Conservation (phyloP, 2,888 invertebrate species). For the Lypha dubia region DNA sequence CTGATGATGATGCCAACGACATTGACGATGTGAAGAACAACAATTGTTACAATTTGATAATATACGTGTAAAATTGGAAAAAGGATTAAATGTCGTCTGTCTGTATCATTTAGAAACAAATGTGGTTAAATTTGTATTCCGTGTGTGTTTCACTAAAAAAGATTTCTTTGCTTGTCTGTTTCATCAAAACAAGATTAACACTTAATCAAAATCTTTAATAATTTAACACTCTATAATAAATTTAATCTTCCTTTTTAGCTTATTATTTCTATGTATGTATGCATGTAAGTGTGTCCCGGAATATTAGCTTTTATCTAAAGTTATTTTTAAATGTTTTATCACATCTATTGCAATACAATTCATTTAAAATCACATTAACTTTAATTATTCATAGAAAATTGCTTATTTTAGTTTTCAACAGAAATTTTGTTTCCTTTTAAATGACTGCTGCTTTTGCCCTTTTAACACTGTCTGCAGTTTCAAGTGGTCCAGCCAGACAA, state of each 20-base stretch:
- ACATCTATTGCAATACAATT: slow-evolving; percentile 34
- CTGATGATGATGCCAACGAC: slow-evolving; percentile 19
- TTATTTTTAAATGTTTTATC: not conserved
- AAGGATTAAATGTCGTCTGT: slow-evolving; percentile 51
- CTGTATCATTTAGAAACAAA: slow-evolving; percentile 15
- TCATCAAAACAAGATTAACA: slow-evolving; percentile 1
- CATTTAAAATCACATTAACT: slow-evolving; percentile 47
- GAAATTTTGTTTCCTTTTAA: slow-evolving; percentile 23
- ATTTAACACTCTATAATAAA: not conserved
- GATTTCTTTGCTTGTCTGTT: slow-evolving; percentile 9
- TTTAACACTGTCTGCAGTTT: slow-evolving; percentile 46
- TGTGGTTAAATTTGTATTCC: not conserved
- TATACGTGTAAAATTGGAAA: slow-evolving; percentile 35
- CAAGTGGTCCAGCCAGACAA: slow-evolving; percentile 63
- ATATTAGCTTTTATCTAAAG: not conserved
- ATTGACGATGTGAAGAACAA: slow-evolving; percentile 8
- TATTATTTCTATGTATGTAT: not conserved
- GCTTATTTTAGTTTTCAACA: slow-evolving; percentile 49
- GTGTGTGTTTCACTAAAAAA: not conserved
- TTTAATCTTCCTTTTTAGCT: not conserved
- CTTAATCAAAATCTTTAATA: slow-evolving; percentile 12
- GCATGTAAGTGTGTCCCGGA: too few species aligned
- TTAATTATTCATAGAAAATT: slow-evolving; percentile 54
- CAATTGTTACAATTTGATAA: slow-evolving; percentile 51
- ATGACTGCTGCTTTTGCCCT: slow-evolving; percentile 5